These are phyloP conservation scores for Lathamus discolor DNA, from an alignment of 2,113 vertebrate species.

Conservation along the genomic window DNA sequence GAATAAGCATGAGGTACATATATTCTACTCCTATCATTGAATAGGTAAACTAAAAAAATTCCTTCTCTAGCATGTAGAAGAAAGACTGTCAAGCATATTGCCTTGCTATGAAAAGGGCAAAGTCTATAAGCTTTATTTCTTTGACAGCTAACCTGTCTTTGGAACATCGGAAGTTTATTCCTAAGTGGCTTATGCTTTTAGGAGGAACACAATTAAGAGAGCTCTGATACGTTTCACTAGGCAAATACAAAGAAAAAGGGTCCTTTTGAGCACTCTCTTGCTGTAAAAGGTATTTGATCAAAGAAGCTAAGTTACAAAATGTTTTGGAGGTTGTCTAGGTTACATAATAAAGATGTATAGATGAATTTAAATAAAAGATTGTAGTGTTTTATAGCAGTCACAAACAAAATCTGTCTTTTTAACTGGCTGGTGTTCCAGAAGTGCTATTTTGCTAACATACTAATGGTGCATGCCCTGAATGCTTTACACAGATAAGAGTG, in stretches of 20 bases:
- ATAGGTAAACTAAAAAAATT: conserved; percentile 61
- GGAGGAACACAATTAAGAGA: conserved; percentile 57
- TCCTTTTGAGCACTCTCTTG: conserved; percentile 32
- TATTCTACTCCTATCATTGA: conserved; percentile 30
- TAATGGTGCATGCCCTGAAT: conserved; percentile 6
- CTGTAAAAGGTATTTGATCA: conserved; percentile 25
- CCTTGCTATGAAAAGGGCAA: conserved; percentile 32
- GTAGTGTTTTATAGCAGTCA: conserved; percentile 6
- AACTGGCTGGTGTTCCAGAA: not conserved
- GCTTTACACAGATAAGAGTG: not conserved
- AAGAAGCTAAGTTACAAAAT: conserved; percentile 47
- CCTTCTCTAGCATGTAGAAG: conserved; percentile 1
- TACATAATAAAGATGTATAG: conserved; percentile 21
- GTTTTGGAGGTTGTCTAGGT: conserved; percentile 15
- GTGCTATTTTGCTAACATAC: not conserved
- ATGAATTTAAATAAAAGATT: conserved; percentile 48
- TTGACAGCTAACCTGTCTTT: conserved; percentile 54
- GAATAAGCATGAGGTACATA: not conserved
- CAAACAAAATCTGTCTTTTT: conserved; percentile 38
- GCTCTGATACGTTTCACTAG: conserved; percentile 68
- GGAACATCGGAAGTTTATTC: conserved; percentile 46
- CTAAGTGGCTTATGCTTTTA: conserved; percentile 40
- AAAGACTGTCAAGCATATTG: conserved; percentile 19
- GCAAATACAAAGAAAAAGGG: conserved; percentile 41
- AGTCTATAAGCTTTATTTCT: conserved; percentile 46